Evolutionary conservation across 2,113 vertebrate genomes (phyloP).

Genomic region (Spilogale gracilis): DNA sequence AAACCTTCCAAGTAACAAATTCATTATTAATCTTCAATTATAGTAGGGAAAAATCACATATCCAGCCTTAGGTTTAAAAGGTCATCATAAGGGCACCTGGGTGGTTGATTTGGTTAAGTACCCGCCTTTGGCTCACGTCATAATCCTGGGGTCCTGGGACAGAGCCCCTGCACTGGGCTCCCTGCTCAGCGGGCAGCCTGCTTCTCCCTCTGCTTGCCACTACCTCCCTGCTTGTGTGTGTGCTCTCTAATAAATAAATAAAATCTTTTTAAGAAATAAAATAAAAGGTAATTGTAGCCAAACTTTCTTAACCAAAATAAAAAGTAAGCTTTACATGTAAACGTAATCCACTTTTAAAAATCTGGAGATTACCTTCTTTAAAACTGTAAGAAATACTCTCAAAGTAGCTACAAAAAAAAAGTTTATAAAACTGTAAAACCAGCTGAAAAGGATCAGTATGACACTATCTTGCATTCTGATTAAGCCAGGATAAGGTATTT

Average conservation of each 20-base stretch:
- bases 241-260: neutral
- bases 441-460: neutral
- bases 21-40: neutral
- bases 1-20: neutral
- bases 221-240: neutral
- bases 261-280: neutral
- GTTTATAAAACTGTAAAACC: neutral
- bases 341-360: neutral
- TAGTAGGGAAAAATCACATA: neutral
- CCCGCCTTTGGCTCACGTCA: neutral
- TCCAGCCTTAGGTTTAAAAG: neutral
- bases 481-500: neutral
- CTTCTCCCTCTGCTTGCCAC: neutral
- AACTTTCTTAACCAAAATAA: neutral
- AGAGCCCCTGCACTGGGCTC: neutral
- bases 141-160: neutral
- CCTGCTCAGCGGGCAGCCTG: neutral
- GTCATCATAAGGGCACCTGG: neutral
- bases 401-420: constrained; percentile 35
- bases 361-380: neutral
- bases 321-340: neutral
- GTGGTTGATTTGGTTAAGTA: neutral
- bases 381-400: neutral
- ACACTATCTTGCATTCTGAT: neutral
- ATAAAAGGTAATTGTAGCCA: neutral